Evolutionary conservation across 2,113 vertebrate genomes (phyloP).

Genomic region (Willisornis vidua): DNA sequence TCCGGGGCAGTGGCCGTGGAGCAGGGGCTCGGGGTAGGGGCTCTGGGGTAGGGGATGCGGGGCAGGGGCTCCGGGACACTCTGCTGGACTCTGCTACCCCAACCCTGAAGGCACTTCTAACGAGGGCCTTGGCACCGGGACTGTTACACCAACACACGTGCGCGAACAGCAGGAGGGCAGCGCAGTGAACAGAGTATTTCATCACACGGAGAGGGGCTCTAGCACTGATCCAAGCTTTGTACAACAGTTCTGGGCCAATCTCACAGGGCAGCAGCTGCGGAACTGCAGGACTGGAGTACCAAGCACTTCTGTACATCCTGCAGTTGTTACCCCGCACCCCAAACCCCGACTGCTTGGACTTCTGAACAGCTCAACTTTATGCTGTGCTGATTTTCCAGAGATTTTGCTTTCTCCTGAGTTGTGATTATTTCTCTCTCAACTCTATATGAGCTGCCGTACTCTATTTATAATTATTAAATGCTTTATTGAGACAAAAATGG

Average conservation of each 20-base stretch:
- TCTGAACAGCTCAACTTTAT: neutral
- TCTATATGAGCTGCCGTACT: neutral
- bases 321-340: neutral
- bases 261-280: neutral
- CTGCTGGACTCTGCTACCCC: neutral
- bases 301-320: neutral
- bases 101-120: neutral
- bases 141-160: rapidly evolving
- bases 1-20: neutral
- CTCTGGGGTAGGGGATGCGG: neutral
- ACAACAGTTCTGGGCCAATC: neutral
- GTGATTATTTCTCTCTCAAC: neutral
- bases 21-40: neutral
- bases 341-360: neutral
- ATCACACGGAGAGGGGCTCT: rapidly evolving
- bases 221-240: neutral
- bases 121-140: neutral
- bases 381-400: neutral
- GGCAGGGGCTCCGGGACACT: neutral
- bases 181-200: neutral
- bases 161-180: neutral
- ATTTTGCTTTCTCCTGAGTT: neutral
- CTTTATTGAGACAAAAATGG: neutral
- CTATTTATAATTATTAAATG: neutral
- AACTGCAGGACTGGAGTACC: rapidly evolving